phyloP scores from a whole-genome alignment of 64 coral and sea anemone genomes.

The Hydrozoanthus tunicans region DNA sequence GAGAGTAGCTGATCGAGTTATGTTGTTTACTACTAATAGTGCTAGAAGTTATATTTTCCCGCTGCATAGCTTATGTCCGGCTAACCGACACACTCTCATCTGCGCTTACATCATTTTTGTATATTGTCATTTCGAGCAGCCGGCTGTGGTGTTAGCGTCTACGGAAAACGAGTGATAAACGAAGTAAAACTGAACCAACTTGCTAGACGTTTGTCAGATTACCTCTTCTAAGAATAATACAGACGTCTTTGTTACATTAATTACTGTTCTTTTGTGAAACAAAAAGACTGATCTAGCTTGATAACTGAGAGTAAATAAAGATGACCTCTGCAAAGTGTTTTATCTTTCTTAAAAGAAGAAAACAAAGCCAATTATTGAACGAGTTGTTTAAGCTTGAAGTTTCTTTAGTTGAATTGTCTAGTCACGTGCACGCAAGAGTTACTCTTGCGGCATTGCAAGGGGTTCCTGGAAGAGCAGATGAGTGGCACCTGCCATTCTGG shows the following conservation, averaged over 20 bases:
- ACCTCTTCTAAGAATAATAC: neutral
- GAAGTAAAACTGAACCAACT: conserved; percentile 11
- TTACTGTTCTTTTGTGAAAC: conserved; percentile 40
- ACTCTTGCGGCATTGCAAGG: conserved; percentile 32
- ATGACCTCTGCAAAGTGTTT: conserved; percentile 37
- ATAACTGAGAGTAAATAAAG: conserved; percentile 53
- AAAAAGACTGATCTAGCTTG: conserved; percentile 6
- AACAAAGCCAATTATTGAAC: conserved; percentile 22
- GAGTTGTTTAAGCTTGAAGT: neutral
- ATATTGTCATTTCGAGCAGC: conserved; percentile 44
- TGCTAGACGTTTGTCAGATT: neutral
- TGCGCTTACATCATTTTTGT: neutral
- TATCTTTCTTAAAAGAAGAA: conserved; percentile 40
- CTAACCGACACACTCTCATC: conserved; percentile 39
- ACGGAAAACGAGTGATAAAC: neutral
- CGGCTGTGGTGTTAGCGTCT: neutral
- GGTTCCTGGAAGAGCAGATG: conserved; percentile 52
- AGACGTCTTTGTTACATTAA: conserved; percentile 29
- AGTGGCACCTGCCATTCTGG: conserved; percentile 54
- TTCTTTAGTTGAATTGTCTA: conserved; percentile 8
- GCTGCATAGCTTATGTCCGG: conserved; percentile 37
- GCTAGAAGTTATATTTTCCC: neutral
- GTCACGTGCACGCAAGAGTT: neutral
- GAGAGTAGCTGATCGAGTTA: too few relatives aligned
- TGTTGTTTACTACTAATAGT: too few relatives aligned